Evolutionary conservation across 2,113 vertebrate species (phyloP).

Genomic region (Podilymbus podiceps): DNA sequence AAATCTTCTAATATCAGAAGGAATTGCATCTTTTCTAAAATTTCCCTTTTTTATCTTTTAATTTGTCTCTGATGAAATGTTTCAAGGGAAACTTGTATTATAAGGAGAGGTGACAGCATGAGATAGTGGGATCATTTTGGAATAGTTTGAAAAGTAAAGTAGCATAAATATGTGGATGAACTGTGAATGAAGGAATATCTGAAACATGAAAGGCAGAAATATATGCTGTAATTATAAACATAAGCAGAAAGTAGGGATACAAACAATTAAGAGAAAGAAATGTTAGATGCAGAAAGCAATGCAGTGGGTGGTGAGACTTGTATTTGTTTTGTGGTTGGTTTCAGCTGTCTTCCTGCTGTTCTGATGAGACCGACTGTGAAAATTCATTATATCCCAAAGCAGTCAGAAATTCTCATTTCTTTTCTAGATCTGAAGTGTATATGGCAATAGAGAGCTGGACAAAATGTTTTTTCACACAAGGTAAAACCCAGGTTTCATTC

Average conservation of each 20-base stretch:
- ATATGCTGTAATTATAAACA: background rate
- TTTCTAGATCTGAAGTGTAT: background rate
- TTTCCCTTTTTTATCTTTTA: background rate
- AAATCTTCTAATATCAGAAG: background rate
- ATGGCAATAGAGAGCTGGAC: background rate
- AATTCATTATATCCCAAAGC: background rate
- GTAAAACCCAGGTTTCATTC: background rate
- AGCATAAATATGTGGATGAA: background rate
- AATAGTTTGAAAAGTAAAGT: background rate
- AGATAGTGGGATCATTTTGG: background rate
- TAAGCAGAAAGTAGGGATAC: background rate
- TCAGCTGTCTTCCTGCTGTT: background rate
- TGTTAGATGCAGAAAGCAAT: background rate
- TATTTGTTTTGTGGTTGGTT: background rate
- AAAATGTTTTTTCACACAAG: background rate
- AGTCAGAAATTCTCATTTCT: background rate
- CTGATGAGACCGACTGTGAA: background rate
- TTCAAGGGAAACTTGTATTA: background rate
- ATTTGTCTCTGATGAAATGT: background rate
- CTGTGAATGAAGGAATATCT: background rate
- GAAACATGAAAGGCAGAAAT: background rate
- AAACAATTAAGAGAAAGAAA: background rate
- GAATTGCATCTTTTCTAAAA: background rate
- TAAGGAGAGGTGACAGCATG: background rate
- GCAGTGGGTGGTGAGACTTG: background rate